Conservation (phyloP, 2,797 vertebrate species). For the Diplodus puntazzo region DNA sequence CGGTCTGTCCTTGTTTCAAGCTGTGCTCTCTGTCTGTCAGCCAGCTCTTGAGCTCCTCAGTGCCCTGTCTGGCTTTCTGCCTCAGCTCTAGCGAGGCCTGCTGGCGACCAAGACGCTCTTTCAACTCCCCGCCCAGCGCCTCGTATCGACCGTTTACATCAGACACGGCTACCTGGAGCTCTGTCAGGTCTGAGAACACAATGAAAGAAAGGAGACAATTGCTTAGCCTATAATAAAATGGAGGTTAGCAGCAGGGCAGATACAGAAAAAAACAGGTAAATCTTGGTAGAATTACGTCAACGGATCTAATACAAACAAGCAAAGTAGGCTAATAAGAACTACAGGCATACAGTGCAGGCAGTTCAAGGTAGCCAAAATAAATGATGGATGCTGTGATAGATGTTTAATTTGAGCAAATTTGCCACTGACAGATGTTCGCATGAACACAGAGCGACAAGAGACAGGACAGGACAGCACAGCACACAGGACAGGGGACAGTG, state of each 20-base stretch:
- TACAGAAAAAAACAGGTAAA: neutral
- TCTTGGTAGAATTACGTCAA: neutral
- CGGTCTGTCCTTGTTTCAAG: conserved; percentile 82
- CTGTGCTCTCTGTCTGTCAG: conserved; percentile 89
- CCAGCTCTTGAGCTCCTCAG: conserved; percentile 88
- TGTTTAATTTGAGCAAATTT: neutral
- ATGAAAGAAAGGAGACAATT: neutral
- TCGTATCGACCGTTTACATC: conserved; percentile 91
- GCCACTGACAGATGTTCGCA: conserved; percentile 39
- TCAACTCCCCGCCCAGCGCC: conserved; percentile 86
- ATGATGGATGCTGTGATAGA: neutral
- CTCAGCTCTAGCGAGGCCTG: conserved; percentile 86
- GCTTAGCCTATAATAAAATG: neutral
- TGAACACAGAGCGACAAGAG: conserved; percentile 41
- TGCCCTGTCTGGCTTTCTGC: conserved; percentile 86
- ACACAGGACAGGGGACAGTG: conserved; percentile 71
- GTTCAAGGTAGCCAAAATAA: neutral
- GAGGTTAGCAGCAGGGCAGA: neutral
- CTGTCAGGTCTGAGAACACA: conserved; percentile 90
- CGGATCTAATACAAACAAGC: neutral
- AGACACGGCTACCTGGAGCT: conserved; percentile 94
- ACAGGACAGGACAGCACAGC: conserved; percentile 36
- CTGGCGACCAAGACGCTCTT: conserved; percentile 84
- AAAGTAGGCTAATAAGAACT: neutral
- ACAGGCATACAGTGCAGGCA: neutral